These are phyloP conservation scores for Pseudopipra pipra DNA, from an alignment of 2,113 vertebrate species.

Conservation along the genomic window DNA sequence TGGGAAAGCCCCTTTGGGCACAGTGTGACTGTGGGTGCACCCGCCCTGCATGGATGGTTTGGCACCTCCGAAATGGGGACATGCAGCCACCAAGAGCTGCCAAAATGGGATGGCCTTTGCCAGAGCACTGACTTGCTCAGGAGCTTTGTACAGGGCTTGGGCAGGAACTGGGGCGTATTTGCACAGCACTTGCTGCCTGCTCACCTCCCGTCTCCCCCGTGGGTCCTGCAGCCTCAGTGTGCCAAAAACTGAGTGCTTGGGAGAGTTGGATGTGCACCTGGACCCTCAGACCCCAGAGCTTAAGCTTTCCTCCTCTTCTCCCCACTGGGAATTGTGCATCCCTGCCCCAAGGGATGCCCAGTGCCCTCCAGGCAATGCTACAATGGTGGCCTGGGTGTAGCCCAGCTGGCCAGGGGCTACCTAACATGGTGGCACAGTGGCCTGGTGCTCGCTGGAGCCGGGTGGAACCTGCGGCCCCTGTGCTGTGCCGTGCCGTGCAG, in stretches of 20 bases:
- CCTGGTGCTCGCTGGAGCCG: accelerated
- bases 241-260: accelerated
- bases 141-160: neutral
- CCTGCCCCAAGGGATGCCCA: neutral
- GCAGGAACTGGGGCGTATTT: neutral
- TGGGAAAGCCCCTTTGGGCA: neutral
- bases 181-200: neutral
- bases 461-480: neutral
- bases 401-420: accelerated
- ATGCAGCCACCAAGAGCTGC: neutral
- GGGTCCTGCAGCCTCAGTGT: neutral
- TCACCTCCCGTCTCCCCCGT: accelerated
- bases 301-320: neutral
- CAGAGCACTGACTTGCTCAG: neutral
- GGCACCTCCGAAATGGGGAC: neutral
- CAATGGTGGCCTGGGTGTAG: neutral
- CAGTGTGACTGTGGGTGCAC: accelerated
- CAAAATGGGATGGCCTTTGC: neutral
- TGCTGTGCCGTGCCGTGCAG: neutral
- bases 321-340: accelerated
- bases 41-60: accelerated
- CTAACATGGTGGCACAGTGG: neutral
- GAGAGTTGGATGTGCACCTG: no score
- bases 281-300: neutral
- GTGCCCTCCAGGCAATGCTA: accelerated